phyloP scores from a whole-genome alignment of 2,888 invertebrate species.

The Fragum fragum region DNA sequence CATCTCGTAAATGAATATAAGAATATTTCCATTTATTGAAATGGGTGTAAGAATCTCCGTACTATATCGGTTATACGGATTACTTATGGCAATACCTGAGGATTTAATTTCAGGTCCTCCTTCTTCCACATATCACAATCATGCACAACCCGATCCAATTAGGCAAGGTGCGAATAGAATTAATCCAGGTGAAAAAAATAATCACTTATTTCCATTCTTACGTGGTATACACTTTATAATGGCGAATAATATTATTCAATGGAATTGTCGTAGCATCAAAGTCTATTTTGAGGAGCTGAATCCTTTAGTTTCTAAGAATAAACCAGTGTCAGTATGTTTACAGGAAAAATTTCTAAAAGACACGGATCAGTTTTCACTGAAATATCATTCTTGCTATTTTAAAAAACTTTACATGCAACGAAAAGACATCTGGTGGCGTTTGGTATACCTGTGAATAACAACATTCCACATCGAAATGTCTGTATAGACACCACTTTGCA shows the following conservation, averaged over 20 bases:
- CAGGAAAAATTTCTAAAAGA: constrained; percentile 1
- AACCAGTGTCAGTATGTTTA: constrained; percentile 7
- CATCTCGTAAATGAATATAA: no score
- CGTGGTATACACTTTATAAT: neutral
- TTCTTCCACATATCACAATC: no score
- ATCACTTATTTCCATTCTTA: neutral
- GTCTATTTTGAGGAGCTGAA: neutral
- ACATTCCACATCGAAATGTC: neutral
- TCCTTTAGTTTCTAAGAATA: neutral
- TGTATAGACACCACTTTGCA: neutral
- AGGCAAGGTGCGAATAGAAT: no score
- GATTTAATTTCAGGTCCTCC: no score
- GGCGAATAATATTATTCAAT: neutral
- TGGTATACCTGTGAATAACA: neutral
- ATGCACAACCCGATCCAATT: no score
- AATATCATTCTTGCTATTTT: constrained; percentile 4
- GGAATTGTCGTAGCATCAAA: constrained; percentile 3
- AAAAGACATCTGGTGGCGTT: neutral
- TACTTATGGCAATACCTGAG: no score
- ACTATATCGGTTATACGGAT: no score
- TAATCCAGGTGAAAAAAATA: no score
- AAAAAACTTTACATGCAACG: neutral
- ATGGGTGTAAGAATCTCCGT: no score
- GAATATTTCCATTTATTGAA: no score
- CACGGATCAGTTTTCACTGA: neutral